These are phyloP conservation scores for Salarias fasciatus DNA, from an alignment of 2,797 vertebrate genomes.

Conservation along the genomic window DNA sequence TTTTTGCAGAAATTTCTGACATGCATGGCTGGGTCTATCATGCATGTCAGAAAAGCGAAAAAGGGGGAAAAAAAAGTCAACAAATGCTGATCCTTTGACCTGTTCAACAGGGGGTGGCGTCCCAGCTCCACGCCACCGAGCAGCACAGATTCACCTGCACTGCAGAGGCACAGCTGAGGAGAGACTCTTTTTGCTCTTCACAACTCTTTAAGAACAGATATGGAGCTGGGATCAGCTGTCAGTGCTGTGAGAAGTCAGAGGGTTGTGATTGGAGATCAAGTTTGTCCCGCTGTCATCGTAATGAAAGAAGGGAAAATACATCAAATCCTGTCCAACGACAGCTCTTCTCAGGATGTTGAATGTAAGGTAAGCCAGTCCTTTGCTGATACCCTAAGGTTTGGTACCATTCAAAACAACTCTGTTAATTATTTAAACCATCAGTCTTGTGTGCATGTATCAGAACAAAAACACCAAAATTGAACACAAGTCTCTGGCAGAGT, in stretches of 20 bases:
- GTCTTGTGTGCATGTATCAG: too few relatives aligned
- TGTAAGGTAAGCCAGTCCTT: conserved; percentile 69
- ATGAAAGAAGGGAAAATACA: conserved; percentile 83
- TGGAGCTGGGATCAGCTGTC: conserved; percentile 79
- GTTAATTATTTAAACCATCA: too few relatives aligned
- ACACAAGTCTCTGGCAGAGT: too few relatives aligned
- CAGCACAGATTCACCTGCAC: background rate
- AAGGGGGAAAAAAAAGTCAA: conserved; percentile 42
- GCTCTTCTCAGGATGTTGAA: conserved; percentile 15
- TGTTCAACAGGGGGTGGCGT: conserved; percentile 19
- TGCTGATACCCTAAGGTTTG: too few relatives aligned
- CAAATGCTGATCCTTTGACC: conserved; percentile 22
- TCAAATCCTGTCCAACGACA: conserved; percentile 65
- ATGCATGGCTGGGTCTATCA: too few relatives aligned
- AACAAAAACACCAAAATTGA: too few relatives aligned
- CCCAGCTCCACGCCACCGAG: conserved; percentile 13
- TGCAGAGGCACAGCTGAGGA: conserved; percentile 4
- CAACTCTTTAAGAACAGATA: too few relatives aligned
- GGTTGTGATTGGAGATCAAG: conserved; percentile 74
- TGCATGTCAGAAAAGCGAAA: too few relatives aligned
- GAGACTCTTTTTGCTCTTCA: background rate
- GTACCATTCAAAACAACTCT: too few relatives aligned
- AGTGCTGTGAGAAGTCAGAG: conserved; percentile 79
- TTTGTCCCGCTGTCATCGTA: conserved; percentile 78
- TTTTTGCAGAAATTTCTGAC: too few relatives aligned